These are phyloP conservation scores for Dicranocentrus wangi DNA, from an alignment of 2,888 invertebrate genomes.

Conservation along the genomic window DNA sequence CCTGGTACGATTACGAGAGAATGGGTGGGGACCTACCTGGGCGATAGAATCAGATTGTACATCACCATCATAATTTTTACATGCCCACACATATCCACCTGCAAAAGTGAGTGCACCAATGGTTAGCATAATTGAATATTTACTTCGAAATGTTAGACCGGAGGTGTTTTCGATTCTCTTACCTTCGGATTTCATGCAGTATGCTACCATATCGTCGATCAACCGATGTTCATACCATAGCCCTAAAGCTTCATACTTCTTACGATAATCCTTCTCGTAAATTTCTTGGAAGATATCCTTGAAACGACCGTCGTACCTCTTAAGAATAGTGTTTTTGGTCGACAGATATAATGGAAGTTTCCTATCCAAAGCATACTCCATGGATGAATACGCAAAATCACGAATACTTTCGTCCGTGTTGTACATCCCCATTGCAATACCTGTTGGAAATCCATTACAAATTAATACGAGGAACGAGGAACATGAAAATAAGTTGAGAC, in stretches of 20 bases:
- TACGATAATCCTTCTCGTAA: slow-evolving; percentile 90
- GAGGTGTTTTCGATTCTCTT: no score
- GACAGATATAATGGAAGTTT: slow-evolving; percentile 93
- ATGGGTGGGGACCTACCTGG: slow-evolving; percentile 88
- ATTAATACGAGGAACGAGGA: no score
- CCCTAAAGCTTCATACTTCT: slow-evolving; percentile 86
- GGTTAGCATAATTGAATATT: no score
- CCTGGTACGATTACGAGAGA: no score
- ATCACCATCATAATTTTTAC: slow-evolving; percentile 99
- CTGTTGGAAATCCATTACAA: no score
- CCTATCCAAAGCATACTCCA: slow-evolving; percentile 89
- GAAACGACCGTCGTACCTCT: slow-evolving; percentile 96
- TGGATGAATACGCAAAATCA: slow-evolving; percentile 95
- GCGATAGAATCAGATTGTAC: slow-evolving; percentile 99
- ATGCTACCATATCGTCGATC: slow-evolving; percentile 99
- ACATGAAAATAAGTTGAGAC: no score
- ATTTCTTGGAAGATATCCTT: slow-evolving; percentile 98
- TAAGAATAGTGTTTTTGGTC: slow-evolving; percentile 97
- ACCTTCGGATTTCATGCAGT: slow-evolving; percentile 95
- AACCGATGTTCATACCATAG: slow-evolving; percentile 88
- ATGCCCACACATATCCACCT: slow-evolving; percentile 98
- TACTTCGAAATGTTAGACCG: neutral
- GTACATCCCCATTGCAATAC: slow-evolving; percentile 94
- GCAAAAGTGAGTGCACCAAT: no score
- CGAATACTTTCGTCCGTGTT: slow-evolving; percentile 94